phyloP scores from a whole-genome alignment of 37 sponge, comb jelly and placozoan genomes.

The Ephydatia muelleri region DNA sequence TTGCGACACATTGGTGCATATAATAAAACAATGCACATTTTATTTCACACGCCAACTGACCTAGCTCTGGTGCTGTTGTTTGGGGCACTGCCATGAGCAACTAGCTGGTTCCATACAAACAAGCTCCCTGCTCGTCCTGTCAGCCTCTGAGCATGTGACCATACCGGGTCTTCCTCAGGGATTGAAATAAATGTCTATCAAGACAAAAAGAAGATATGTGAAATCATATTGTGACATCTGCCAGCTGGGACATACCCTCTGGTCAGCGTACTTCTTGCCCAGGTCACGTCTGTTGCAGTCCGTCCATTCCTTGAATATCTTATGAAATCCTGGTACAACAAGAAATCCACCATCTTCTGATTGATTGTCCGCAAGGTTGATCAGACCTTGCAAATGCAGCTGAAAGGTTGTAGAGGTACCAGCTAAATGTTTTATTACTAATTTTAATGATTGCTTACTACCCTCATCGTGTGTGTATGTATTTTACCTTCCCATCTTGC shows the following conservation, averaged over 20 bases:
- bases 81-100: neutral
- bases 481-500: neutral
- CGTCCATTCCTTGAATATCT: neutral
- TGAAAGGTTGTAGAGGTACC: too few species aligned
- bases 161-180: neutral
- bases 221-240: neutral
- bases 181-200: neutral
- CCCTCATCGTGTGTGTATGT: too few species aligned
- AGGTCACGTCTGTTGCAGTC: neutral
- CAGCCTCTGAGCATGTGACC: neutral
- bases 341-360: neutral
- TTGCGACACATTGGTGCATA: too few species aligned
- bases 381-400: neutral
- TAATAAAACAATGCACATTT: too few species aligned
- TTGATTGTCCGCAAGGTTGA: neutral
- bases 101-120: neutral
- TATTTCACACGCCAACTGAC: neutral
- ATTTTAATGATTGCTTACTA: neutral
- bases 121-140: neutral
- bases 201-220: neutral
- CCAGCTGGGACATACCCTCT: neutral
- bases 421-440: too few species aligned
- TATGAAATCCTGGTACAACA: neutral
- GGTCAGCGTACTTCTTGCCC: neutral
- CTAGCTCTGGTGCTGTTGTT: neutral